phyloP scores from a whole-genome alignment of 1,140 invertebrate genomes.

The Diprion similis region DNA sequence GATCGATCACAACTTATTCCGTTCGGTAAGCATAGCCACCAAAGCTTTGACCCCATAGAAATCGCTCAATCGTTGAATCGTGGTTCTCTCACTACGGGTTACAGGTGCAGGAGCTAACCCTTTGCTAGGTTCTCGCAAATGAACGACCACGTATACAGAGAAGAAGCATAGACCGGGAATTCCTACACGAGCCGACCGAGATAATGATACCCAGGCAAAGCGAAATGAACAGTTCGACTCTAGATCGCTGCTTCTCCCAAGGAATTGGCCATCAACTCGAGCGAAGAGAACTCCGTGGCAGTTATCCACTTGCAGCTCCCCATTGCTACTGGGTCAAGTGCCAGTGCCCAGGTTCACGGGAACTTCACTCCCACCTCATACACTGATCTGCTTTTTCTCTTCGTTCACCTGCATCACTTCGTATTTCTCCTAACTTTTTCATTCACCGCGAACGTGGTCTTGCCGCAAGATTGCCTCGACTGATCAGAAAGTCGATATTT shows the following conservation, averaged over 20 bases:
- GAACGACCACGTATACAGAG: conserved; percentile 14
- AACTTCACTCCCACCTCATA: conserved; percentile 32
- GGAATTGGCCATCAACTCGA: conserved; percentile 31
- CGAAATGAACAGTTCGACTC: conserved; percentile 28
- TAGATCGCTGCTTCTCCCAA: conserved; percentile 24
- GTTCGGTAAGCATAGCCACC: background rate
- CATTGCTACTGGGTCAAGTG: conserved; percentile 57
- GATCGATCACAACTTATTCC: conserved; percentile 4
- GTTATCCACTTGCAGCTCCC: conserved; percentile 49
- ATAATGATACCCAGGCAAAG: conserved; percentile 46
- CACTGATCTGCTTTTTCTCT: conserved; percentile 20
- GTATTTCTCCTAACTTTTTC: background rate
- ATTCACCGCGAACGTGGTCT: no score
- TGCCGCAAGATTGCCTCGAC: no score
- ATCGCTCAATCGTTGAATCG: conserved; percentile 45
- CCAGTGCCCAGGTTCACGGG: conserved; percentile 49
- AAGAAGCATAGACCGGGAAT: conserved; percentile 34
- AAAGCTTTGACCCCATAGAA: conserved; percentile 14
- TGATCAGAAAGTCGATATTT: no score
- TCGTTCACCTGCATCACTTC: conserved; percentile 21
- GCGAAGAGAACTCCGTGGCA: conserved; percentile 40
- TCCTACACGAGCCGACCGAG: conserved; percentile 38
- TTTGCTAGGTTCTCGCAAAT: conserved; percentile 17
- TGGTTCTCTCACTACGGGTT: conserved; percentile 22
- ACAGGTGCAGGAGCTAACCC: conserved; percentile 38